phyloP scores from a whole-genome alignment of 1,140 invertebrate genomes.

The Macrotrachela quadricornifera region DNA sequence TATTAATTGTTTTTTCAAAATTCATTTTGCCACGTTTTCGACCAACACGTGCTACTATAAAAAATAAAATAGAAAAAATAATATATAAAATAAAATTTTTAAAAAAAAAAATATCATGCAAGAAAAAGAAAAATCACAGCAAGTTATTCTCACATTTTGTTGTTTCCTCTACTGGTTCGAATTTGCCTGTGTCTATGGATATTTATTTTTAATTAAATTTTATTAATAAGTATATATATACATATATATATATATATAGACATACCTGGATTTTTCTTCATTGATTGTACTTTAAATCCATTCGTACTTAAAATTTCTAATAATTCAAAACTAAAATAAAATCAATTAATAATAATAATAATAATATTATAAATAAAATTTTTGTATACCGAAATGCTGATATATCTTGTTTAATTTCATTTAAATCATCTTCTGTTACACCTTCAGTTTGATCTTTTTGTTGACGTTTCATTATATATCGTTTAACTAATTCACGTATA shows the following conservation, averaged over 20 bases:
- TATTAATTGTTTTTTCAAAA: slow-evolving; percentile 7
- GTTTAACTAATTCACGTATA: slow-evolving; percentile 73
- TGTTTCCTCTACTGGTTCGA: no score
- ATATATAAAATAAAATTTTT: no score
- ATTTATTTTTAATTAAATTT: no score
- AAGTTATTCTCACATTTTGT: no score
- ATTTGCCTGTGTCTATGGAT: no score
- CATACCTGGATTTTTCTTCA: not conserved
- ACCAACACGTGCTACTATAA: no score
- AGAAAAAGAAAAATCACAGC: no score
- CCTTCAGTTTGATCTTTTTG: slow-evolving; percentile 80
- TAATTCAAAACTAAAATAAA: slow-evolving; percentile 44
- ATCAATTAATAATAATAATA: not conserved
- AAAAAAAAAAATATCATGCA: no score
- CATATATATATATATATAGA: no score
- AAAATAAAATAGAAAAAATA: no score
- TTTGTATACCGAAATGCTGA: slow-evolving; percentile 56
- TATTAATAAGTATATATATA: no score
- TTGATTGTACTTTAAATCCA: slow-evolving; percentile 19
- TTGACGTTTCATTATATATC: slow-evolving; percentile 81
- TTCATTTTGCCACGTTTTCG: slow-evolving; percentile 5
- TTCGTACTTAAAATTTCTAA: slow-evolving; percentile 58
- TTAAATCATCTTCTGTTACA: slow-evolving; percentile 90
- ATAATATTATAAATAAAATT: not conserved
- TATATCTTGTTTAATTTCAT: slow-evolving; percentile 95